Conservation (phyloP, 2,888 invertebrate genomes). For the Diloba caeruleocephala region DNA sequence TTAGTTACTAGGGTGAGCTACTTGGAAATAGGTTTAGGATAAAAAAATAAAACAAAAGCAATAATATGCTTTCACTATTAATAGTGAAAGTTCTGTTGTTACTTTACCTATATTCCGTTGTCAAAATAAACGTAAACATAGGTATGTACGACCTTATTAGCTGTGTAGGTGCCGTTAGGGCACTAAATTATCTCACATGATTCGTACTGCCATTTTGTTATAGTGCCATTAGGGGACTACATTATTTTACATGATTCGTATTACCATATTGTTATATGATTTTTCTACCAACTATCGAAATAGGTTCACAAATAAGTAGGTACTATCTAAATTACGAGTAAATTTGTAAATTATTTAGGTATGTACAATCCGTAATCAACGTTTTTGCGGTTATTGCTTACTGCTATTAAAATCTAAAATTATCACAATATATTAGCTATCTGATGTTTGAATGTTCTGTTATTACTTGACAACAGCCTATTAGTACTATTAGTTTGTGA, state of each 20-base stretch:
- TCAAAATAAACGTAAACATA: too few relatives aligned
- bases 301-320: constrained; percentile 17
- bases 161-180: neutral
- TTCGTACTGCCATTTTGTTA: constrained; percentile 15
- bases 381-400: constrained; percentile 41
- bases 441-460: constrained; percentile 10
- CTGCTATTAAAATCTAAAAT: constrained; percentile 29
- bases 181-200: neutral
- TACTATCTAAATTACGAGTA: constrained; percentile 17
- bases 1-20: too few relatives aligned
- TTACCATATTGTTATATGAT: constrained; percentile 1
- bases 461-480: neutral
- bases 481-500: constrained; percentile 12
- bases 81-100: too few relatives aligned
- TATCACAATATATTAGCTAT: constrained; percentile 22
- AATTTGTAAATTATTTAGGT: constrained; percentile 29
- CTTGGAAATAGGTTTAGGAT: too few relatives aligned
- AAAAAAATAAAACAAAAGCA: too few relatives aligned
- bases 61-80: too few relatives aligned
- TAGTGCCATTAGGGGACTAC: neutral
- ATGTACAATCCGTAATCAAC: constrained; percentile 28
- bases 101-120: too few relatives aligned
- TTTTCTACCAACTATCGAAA: constrained; percentile 15
- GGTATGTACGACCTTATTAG: too few relatives aligned
- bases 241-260: constrained; percentile 10